A percentile compares a stretch with the other conserved stretches of the same genome.
Evolutionary conservation across 2,797 vertebrate genomes (phyloP).

Genomic region (Mycteria americana): DNA sequence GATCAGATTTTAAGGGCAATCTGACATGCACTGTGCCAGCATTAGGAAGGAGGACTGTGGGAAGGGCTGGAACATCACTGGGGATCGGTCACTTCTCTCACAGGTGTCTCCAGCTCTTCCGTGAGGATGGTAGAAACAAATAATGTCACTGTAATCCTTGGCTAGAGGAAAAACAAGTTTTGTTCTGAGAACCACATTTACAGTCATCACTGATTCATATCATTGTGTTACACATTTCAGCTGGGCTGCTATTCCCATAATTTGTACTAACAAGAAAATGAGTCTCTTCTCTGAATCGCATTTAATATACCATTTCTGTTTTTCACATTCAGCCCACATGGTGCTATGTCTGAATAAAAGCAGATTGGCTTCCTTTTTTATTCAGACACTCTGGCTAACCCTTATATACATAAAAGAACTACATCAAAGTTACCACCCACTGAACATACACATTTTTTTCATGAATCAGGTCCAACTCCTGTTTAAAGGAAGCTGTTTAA

Average conservation of each 20-base stretch:
- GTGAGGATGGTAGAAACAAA: background rate
- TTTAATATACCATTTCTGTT: conserved; percentile 24
- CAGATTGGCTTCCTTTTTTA: conserved; percentile 60
- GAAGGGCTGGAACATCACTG: background rate
- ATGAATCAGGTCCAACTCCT: conserved; percentile 1
- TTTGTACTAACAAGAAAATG: conserved; percentile 32
- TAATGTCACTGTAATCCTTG: background rate
- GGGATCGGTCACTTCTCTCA: background rate
- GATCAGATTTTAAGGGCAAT: background rate
- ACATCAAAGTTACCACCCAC: conserved; percentile 38
- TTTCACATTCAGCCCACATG: conserved; percentile 43
- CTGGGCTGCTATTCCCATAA: background rate
- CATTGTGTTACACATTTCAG: background rate
- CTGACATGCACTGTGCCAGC: background rate
- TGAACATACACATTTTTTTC: conserved; percentile 17
- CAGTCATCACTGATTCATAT: background rate
- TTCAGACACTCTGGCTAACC: conserved; percentile 48
- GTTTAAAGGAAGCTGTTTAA: conserved; percentile 1
- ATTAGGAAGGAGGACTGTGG: background rate
- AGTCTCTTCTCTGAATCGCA: background rate
- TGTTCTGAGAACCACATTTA: background rate
- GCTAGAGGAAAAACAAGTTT: background rate
- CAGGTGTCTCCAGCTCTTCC: background rate
- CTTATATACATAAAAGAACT: conserved; percentile 28
- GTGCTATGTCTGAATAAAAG: conserved; percentile 46